Evolutionary conservation across 2,113 vertebrate genomes (phyloP), one percentile per base, ranked within the genome.

Genomic region (Alligator mississippiensis): DNA sequence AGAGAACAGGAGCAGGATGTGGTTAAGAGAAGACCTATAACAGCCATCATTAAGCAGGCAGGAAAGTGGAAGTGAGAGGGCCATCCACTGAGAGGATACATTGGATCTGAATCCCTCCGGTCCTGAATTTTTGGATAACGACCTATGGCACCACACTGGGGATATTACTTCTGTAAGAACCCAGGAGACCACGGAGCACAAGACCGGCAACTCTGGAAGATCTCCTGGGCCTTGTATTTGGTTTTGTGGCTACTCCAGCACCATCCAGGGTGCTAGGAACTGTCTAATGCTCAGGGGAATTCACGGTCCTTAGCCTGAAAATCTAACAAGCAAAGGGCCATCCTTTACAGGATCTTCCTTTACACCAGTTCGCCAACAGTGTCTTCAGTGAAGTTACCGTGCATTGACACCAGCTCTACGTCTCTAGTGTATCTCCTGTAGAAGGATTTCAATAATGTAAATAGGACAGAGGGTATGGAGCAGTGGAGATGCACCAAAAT

Each of bases 1-100:
- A 91, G 88, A 94, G 77, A 58, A 92, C 96, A 94, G 87, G 90
- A 93, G 94, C 62, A 61, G 81, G 87, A 90, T 86, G 72, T 85
- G 30, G 77, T 84, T 81, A 64, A 80, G 81, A 90, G 86, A 80
- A 80, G 92, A 88, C 60, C 63, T 54, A 14, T n/a, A 38, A 89
- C 86, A 80, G 77, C 79, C 91, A 34, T 8, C 54, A 82, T 83
- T 91, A 94, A 90, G 84, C 92, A 83, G 85, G 60, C 68, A 3
- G 77, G 95, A 85, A 76, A 91, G 86, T 47, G 90, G 62, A 95
- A 61, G 78, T 85, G 62, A 14, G 61, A 30, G 14, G 0, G 18
- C 3, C 28, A 87, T 90, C 96, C 95, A 85, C 90, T 84, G 63
- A 30, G 74, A 90, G 77, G 59, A 72, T 5, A 74, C 88, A 88